A percentile compares a stretch with the other conserved stretches of the same genome.
Conservation (phyloP, 1,140 invertebrate species). For the Solenopsis fugax region DNA sequence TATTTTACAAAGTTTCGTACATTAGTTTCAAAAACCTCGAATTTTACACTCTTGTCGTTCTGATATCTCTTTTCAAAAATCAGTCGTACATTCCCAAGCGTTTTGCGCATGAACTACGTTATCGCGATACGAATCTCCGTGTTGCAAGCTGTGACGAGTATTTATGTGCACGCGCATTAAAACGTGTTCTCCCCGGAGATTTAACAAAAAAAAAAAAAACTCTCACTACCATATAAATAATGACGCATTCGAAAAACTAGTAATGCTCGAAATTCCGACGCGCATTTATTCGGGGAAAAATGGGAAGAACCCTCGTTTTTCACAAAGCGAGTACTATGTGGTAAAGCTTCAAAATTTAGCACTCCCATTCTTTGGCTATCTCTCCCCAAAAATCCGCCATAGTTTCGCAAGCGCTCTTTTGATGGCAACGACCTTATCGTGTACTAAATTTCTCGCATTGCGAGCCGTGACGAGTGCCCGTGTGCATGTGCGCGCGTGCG, state of each 20-base stretch:
- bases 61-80: constrained; percentile 37
- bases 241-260: constrained; percentile 16
- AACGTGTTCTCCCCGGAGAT: background rate
- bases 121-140: constrained; percentile 14
- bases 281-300: constrained; percentile 16
- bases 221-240: constrained; percentile 12
- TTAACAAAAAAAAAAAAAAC: background rate
- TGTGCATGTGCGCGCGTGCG: background rate
- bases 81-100: constrained; percentile 7
- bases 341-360: constrained; percentile 14
- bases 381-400: constrained; percentile 15
- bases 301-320: background rate
- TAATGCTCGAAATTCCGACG: background rate
- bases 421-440: constrained; percentile 39
- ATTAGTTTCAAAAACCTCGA: background rate
- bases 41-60: constrained; percentile 7
- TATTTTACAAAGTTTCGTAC: constrained; percentile 8
- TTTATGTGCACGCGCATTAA: background rate
- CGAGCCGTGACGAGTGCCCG: constrained; percentile 17
- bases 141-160: background rate
- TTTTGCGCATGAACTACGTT: constrained; percentile 15
- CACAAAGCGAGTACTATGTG: background rate
- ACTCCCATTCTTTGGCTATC: constrained; percentile 11
- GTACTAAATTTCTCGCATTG: constrained; percentile 48
- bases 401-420: constrained; percentile 27